A percentile compares a stretch with the other conserved stretches of the same genome.
Evolutionary conservation across 2,797 vertebrate species (phyloP).

Genomic region (Enteromius trimaculatus): DNA sequence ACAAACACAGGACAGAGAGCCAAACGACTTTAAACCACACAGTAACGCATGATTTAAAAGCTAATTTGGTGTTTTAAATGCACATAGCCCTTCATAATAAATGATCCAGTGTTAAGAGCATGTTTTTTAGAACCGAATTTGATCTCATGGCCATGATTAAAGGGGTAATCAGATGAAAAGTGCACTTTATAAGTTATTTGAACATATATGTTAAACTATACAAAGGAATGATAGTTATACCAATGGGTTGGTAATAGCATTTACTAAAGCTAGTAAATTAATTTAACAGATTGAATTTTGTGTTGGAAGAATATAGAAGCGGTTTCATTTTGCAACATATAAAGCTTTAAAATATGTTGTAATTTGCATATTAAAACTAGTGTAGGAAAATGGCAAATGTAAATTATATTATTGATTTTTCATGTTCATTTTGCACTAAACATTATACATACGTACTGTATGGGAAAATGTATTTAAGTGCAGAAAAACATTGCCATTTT

Average conservation of each 20-base stretch:
- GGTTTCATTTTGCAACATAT: too few relatives aligned
- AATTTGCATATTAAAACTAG: too few relatives aligned
- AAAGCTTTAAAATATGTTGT: too few relatives aligned
- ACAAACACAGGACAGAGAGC: constrained; percentile 28
- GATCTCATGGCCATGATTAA: not conserved
- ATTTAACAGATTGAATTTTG: not conserved
- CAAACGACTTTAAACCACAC: constrained; percentile 7
- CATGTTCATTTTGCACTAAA: too few relatives aligned
- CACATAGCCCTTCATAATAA: not conserved
- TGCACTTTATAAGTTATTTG: too few relatives aligned
- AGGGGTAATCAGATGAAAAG: too few relatives aligned
- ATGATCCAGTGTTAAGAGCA: not conserved
- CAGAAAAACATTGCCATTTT: too few relatives aligned
- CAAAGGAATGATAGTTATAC: not conserved
- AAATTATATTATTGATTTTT: too few relatives aligned
- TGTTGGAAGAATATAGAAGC: not conserved
- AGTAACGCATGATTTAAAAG: not conserved
- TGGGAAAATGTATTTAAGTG: too few relatives aligned
- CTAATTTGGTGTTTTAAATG: not conserved
- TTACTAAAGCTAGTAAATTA: not conserved
- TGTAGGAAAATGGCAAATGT: too few relatives aligned
- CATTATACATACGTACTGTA: too few relatives aligned
- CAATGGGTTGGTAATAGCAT: not conserved
- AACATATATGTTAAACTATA: not conserved
- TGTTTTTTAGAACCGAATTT: not conserved